A percentile compares a stretch with the other conserved stretches of the same genome.
phyloP scores from a whole-genome alignment of 2,888 invertebrate species.

The Tipula unca region DNA sequence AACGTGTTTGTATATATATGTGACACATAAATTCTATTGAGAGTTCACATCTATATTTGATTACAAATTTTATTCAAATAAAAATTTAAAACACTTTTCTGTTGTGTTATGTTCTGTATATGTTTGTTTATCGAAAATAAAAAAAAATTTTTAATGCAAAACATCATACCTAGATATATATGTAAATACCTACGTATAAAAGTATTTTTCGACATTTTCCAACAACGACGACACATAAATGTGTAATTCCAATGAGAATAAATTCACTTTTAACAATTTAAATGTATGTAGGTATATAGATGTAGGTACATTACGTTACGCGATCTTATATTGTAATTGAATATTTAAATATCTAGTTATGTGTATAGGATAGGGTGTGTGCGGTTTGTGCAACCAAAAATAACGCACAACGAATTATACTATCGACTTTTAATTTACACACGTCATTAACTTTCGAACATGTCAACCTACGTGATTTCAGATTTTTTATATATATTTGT shows the following conservation, averaged over 20 bases:
- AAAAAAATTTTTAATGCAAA: not conserved
- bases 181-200: not conserved
- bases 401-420: too few species aligned
- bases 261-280: not conserved
- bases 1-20: too few species aligned
- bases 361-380: not conserved
- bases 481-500: not conserved
- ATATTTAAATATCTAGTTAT: not conserved
- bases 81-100: not conserved
- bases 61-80: not conserved
- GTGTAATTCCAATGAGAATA: not conserved
- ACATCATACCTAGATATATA: not conserved
- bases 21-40: not conserved
- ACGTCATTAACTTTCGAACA: not conserved
- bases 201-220: not conserved
- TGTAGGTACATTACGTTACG: not conserved
- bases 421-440: not conserved
- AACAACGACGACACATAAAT: not conserved
- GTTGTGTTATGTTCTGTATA: not conserved
- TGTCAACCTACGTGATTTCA: not conserved
- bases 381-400: too few species aligned
- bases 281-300: too few species aligned
- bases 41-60: not conserved
- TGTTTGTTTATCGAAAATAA: not conserved
- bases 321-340: not conserved